Evolutionary conservation across 1,140 invertebrate species (phyloP).

Genomic region (Danaus melanippus): DNA sequence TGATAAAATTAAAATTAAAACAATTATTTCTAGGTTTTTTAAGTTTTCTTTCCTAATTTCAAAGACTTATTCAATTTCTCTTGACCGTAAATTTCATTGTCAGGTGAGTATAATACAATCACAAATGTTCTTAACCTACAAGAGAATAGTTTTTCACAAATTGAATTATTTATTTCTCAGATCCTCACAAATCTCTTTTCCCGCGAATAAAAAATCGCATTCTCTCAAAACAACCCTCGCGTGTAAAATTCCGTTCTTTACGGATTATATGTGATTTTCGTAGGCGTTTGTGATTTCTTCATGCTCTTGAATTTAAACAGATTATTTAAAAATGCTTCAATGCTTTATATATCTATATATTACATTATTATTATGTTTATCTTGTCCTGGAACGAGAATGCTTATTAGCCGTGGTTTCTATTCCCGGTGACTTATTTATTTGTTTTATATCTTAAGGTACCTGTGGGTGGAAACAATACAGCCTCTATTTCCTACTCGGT

Average conservation of each 20-base stretch:
- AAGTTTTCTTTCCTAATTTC: no score
- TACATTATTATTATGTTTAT: background rate
- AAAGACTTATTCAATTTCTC: background rate
- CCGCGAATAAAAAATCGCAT: no score
- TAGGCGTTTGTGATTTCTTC: constrained; percentile 12
- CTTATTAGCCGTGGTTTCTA: constrained; percentile 5
- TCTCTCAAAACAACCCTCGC: constrained; percentile 9
- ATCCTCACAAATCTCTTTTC: no score
- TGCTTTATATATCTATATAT: background rate
- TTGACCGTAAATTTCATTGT: constrained; percentile 2
- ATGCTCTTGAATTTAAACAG: constrained; percentile 7
- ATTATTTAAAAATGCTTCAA: constrained; percentile 8
- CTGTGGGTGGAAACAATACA: no score
- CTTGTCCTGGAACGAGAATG: background rate
- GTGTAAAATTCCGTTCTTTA: constrained; percentile 17
- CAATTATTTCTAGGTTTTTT: no score
- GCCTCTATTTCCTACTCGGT: no score
- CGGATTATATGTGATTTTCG: constrained; percentile 16
- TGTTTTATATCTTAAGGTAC: no score
- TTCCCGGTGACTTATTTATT: constrained; percentile 2
- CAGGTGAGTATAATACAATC: constrained; percentile 1
- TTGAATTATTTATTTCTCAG: no score
- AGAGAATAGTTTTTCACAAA: no score
- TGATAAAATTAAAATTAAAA: no score
- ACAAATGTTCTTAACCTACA: background rate